Evolutionary conservation across 1,140 invertebrate species (phyloP).

Genomic region (Papilio machaon): DNA sequence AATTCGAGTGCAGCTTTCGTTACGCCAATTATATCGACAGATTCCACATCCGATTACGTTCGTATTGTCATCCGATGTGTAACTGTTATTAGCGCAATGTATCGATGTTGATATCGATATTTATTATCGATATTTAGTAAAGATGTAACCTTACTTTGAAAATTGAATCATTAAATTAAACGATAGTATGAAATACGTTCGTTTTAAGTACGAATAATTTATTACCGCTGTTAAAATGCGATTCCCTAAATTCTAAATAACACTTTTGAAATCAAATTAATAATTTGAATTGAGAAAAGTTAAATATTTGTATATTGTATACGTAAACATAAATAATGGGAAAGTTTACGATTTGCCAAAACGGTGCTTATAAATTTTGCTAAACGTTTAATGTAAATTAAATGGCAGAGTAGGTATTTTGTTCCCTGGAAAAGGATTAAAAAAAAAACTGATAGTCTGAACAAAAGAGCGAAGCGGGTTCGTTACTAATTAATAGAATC

Average conservation of each 20-base stretch:
- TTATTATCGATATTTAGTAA: slow-evolving; percentile 64
- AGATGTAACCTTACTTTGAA: background rate
- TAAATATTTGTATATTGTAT: background rate
- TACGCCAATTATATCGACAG: slow-evolving; percentile 26
- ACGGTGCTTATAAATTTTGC: slow-evolving; percentile 25
- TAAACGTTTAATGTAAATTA: slow-evolving; percentile 15
- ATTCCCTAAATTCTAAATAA: background rate
- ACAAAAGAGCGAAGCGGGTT: slow-evolving; percentile 4
- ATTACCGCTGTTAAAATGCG: background rate
- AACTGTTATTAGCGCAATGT: slow-evolving; percentile 44
- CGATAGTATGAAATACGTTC: background rate
- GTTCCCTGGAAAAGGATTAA: background rate
- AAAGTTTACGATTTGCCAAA: slow-evolving; percentile 21
- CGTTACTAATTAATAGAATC: slow-evolving; percentile 30
- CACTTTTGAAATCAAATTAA: background rate
- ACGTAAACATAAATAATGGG: background rate
- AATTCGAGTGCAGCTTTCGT: slow-evolving; percentile 32
- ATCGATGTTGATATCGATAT: slow-evolving; percentile 63
- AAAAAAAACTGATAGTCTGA: slow-evolving; percentile 1
- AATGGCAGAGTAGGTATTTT: slow-evolving; percentile 9
- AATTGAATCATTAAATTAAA: background rate
- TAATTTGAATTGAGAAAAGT: background rate
- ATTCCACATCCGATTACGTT: slow-evolving; percentile 27
- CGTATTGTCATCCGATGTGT: slow-evolving; percentile 34
- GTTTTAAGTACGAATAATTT: background rate